phyloP scores from a whole-genome alignment of 1,140 invertebrate genomes.

The Brachionus sp. region DNA sequence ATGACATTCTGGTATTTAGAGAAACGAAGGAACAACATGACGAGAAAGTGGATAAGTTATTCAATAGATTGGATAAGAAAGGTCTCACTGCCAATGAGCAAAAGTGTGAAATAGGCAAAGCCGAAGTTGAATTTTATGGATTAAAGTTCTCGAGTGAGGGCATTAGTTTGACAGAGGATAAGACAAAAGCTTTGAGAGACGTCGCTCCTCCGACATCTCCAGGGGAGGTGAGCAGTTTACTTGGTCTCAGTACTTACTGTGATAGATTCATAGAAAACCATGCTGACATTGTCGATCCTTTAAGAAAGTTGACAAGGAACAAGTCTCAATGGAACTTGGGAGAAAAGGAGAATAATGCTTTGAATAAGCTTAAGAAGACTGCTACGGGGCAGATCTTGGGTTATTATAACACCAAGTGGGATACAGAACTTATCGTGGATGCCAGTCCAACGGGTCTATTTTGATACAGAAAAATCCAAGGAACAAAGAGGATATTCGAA shows the following conservation, averaged over 20 bases:
- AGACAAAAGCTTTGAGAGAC: not conserved
- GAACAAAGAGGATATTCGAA: not conserved
- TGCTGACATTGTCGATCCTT: not conserved
- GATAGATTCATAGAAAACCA: not conserved
- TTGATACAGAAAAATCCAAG: not conserved
- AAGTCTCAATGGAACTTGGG: not conserved
- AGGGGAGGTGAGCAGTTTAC: not conserved
- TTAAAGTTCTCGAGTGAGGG: not conserved
- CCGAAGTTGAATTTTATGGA: not conserved
- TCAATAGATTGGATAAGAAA: not conserved
- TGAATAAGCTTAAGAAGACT: not conserved
- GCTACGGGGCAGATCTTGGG: not conserved
- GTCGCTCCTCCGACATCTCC: not conserved
- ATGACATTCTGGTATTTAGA: not conserved
- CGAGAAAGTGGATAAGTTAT: not conserved
- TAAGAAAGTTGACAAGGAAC: not conserved
- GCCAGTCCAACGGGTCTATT: not conserved
- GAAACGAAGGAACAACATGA: not conserved
- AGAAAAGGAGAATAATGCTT: not conserved
- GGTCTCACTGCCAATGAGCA: not conserved
- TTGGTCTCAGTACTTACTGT: not conserved
- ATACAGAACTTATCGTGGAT: not conserved
- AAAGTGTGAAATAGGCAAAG: not conserved
- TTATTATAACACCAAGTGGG: not conserved
- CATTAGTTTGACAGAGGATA: not conserved